Conservation (phyloP, 2,797 vertebrate genomes). For the Mormyrus hasselquistii region DNA sequence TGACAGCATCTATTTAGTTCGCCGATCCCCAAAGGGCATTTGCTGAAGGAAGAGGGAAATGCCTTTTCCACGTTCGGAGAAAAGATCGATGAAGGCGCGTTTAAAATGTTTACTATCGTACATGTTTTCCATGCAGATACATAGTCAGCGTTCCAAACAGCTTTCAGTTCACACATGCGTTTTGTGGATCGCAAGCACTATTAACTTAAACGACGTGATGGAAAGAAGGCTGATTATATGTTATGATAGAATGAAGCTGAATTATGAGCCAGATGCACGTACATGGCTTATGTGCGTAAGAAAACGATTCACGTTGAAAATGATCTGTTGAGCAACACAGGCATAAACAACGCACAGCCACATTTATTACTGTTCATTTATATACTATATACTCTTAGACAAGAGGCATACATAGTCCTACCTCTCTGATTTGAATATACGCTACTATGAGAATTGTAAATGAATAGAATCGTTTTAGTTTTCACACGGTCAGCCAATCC, state of each 20-base stretch:
- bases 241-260: background rate
- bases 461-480: background rate
- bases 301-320: background rate
- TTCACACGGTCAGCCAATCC: background rate
- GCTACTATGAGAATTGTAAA: background rate
- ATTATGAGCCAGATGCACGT: background rate
- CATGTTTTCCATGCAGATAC: background rate
- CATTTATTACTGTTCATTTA: background rate
- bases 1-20: background rate
- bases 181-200: background rate
- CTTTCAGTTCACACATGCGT: background rate
- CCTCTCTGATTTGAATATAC: background rate
- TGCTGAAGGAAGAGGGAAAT: background rate
- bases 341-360: background rate
- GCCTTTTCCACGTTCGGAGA: background rate
- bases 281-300: background rate
- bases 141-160: background rate
- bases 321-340: background rate
- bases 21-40: background rate
- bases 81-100: background rate
- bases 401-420: background rate
- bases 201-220: background rate
- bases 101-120: background rate
- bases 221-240: background rate
- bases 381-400: background rate